Conservation (phyloP, 2,113 vertebrate genomes). For the Promerops cafer region DNA sequence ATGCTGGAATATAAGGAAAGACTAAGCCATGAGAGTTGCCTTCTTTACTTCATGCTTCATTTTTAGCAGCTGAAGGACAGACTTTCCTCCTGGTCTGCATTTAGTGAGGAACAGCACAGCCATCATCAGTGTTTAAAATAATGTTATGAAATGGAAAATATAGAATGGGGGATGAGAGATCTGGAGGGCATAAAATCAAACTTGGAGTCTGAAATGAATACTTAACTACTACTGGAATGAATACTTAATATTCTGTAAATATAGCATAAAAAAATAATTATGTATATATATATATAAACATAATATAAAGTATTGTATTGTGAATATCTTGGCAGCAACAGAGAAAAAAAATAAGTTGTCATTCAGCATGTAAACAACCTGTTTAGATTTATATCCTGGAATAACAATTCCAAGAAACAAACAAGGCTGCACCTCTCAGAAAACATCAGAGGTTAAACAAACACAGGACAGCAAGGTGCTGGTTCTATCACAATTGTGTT, state of each 20-base stretch:
- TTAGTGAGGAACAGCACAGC: background rate
- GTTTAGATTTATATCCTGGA: background rate
- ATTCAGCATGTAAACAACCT: background rate
- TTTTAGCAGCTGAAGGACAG: background rate
- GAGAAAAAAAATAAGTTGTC: background rate
- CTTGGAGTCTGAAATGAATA: background rate
- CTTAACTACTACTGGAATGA: background rate
- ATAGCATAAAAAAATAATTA: background rate
- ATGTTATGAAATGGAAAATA: background rate
- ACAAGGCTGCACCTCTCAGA: background rate
- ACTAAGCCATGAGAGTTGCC: background rate
- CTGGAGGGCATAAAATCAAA: background rate
- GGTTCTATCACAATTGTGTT: background rate
- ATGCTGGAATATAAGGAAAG: background rate
- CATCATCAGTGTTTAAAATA: background rate
- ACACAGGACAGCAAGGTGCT: background rate
- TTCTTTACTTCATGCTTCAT: background rate
- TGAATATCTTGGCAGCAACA: background rate
- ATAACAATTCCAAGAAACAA: background rate
- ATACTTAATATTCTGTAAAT: background rate
- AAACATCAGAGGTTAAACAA: background rate
- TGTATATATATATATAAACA: background rate
- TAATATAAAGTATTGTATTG: background rate
- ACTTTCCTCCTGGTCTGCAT: background rate
- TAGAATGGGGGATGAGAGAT: background rate